Evolutionary conservation across 1,140 invertebrate genomes (phyloP), one percentile per base, ranked within the genome.

Genomic region (Adelges cooleyi): DNA sequence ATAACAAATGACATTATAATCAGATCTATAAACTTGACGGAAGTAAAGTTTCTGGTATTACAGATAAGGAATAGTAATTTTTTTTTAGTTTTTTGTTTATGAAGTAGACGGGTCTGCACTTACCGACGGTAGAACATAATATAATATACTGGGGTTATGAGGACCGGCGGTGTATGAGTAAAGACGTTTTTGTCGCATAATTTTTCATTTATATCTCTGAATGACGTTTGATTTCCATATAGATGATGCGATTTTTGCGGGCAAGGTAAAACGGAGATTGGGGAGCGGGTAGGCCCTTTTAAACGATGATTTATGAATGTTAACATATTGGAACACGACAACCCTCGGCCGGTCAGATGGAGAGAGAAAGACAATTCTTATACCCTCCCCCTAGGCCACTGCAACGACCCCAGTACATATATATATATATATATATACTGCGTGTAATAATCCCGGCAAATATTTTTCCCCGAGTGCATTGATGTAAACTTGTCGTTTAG

Each of bases 261-360:
- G 56, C 56, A 62, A 62, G 56, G 56, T 62, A 62, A 48, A 62
- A 46, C 22, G 40, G 25, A 17, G 33, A 17, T 23, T 27, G 56
- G 40, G 42, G 23, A 27, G 56, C 22, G 42, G 15, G 42, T 17
- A 27, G 15, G 56, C 42, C 56, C 56, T 62, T 33, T 62, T 62
- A 62, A 62, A 62, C 56, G 56, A 62, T 62, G 56, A 62, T 62
- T 62, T 62, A 62, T 62, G 56, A 62, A 62, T 62, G 56, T 62
- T 62, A 62, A 62, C 56, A 62, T 62, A 62, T 62, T 62, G 56
- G 56, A 62, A 62, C 56, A 62, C 56, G 40, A 62, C 56, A 62
- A 62, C 56, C 56, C 56, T 62, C 29, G 29, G 5, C 42, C 56
- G 40, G 56, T 62, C 40, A 62, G 15, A 44, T 40, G 40, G 42